Evolutionary conservation across 2,888 invertebrate species (phyloP).

Genomic region (Sesia bembeciformis): DNA sequence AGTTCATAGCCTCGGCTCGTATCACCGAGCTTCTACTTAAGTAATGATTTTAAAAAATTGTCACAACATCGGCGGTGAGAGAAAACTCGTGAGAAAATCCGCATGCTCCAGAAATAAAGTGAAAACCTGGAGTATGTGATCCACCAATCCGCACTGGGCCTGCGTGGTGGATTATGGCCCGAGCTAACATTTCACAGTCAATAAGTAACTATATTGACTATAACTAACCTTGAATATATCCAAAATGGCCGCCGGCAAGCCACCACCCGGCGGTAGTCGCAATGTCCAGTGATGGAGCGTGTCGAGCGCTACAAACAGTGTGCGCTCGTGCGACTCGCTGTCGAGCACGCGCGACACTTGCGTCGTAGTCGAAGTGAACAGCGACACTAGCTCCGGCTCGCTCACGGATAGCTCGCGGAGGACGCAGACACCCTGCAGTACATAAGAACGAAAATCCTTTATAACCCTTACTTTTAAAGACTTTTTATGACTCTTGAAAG

Average conservation of each 20-base stretch:
- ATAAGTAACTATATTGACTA: too few species aligned
- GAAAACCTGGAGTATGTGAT: too few species aligned
- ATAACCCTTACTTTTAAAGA: not conserved
- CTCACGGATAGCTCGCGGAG: constrained; percentile 76
- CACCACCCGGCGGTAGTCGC: not conserved
- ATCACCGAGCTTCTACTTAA: too few species aligned
- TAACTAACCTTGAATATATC: constrained; percentile 74
- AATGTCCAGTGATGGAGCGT: constrained; percentile 86
- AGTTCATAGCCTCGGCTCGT: too few species aligned
- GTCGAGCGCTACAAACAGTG: constrained; percentile 85
- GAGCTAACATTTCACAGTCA: too few species aligned
- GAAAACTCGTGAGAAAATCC: too few species aligned
- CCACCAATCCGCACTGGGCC: too few species aligned
- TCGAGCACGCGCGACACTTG: constrained; percentile 86
- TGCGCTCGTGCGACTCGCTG: constrained; percentile 94
- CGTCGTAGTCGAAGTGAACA: constrained; percentile 73
- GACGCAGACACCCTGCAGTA: constrained; percentile 35
- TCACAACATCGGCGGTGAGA: too few species aligned
- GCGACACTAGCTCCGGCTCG: constrained; percentile 70
- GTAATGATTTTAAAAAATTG: too few species aligned
- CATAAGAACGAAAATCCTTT: not conserved
- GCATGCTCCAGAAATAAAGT: too few species aligned
- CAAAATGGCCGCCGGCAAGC: constrained; percentile 76
- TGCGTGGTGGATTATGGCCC: too few species aligned
- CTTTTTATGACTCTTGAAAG: not conserved